Percentiles rank a stretch among this genome's conserved stretches.
Evolutionary conservation across 2,888 invertebrate species (phyloP).

Genomic region (Endomychus coccineus): DNA sequence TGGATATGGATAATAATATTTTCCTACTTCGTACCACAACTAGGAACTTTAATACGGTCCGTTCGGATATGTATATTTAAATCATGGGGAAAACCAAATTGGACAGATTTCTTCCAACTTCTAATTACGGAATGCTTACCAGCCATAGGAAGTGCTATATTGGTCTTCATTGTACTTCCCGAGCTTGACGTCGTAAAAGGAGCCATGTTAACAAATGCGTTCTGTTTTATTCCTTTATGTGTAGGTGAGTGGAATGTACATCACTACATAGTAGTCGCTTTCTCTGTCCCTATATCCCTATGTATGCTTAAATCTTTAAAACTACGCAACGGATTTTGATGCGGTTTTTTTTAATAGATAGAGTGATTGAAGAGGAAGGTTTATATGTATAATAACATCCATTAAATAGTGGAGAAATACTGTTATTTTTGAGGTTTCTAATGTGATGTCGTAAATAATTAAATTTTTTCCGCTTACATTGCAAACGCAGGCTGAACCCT

Average conservation of each 20-base stretch:
- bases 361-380: too few species aligned
- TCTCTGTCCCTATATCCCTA: too few species aligned
- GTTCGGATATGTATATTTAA: conserved; percentile 68
- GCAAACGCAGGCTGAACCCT: too few species aligned
- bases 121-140: conserved; percentile 71
- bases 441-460: too few species aligned
- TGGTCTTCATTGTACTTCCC: conserved; percentile 71
- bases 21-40: conserved; percentile 69
- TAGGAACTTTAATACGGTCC: conserved; percentile 64
- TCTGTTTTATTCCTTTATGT: conserved; percentile 69
- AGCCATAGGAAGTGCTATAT: conserved; percentile 66
- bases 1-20: conserved; percentile 79
- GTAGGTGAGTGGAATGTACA: conserved; percentile 46
- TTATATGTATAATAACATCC: too few species aligned
- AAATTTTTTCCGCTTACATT: too few species aligned
- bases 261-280: too few species aligned
- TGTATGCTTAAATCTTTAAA: too few species aligned
- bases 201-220: conserved; percentile 75
- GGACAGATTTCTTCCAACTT: conserved; percentile 51
- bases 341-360: too few species aligned
- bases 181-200: conserved; percentile 74
- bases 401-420: too few species aligned
- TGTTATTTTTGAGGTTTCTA: too few species aligned
- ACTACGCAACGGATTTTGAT: too few species aligned
- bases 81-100: conserved; percentile 52